Base-by-base conservation (phyloP, 2,797 vertebrate species). In the Sphenodon punctatus region DNA sequence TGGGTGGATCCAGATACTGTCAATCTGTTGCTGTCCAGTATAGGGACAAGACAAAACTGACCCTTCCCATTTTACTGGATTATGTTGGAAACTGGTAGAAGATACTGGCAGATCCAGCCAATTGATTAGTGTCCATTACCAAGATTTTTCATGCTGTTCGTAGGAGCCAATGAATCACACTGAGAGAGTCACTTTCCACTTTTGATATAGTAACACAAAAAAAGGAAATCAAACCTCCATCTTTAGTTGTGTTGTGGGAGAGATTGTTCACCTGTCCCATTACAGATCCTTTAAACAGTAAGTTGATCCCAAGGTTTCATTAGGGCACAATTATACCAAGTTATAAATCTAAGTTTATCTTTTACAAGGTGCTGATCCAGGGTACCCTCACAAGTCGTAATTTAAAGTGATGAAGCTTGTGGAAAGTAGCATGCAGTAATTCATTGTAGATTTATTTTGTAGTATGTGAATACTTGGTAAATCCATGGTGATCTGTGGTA, bases 221-320 rank as follows among this genome's bases (percentile, higher is more conserved):
- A 85, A 89, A 85, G 68, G 76, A 86, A 89, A 93, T 6, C n/a
- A 56, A 61, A 89, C 86, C 23, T 83, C 78, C 90, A 91, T 85
- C 88, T 91, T 93, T 92, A 86, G 89, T 80, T 86, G 90, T 90
- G 92, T 90, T 91, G 85, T 86, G 86, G 92, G 86, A 90, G 63
- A 38, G 71, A 86, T 53, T 63, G 56, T 85, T 63, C 71, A 86
- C 86, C 91, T 4, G 89, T 84, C 83, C 92, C 85, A 88, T 88
- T 88, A 90, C 78, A 92, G 88, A 89, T 78, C 85, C 91, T 71
- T 82, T 85, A 84, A 91, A 82, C 66, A 82, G 83, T 81, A 89
- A 1, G 68, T 68, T 85, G 76, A 83, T 49, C 68, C 71, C 64
- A 69, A 82, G 76, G 88, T 80, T 77, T 68, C 79, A 83, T 46